phyloP scores from a whole-genome alignment of 2,797 vertebrate species.

The Pantherophis alleghaniensis region DNA sequence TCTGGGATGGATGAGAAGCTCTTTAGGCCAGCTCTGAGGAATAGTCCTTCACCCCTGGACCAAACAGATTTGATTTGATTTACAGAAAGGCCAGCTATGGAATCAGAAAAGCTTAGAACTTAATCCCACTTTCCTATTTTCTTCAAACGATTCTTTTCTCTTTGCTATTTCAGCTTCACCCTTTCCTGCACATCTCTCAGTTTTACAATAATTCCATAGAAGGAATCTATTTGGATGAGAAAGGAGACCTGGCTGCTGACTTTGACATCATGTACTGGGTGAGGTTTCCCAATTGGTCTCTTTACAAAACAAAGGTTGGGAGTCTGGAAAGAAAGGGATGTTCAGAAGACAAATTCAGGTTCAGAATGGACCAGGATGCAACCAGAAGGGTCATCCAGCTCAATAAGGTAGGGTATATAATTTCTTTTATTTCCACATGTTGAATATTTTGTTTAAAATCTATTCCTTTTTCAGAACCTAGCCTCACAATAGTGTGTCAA shows the following conservation, averaged over 20 bases:
- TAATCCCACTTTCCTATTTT: background rate
- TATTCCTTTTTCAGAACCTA: background rate
- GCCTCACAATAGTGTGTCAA: background rate
- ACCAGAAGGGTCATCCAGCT: background rate
- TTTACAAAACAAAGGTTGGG: background rate
- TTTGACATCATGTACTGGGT: too few species aligned
- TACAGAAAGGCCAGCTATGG: background rate
- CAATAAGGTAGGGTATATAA: background rate
- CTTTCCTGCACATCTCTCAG: too few species aligned
- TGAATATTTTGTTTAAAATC: background rate
- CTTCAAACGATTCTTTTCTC: too few species aligned
- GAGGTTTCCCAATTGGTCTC: too few species aligned
- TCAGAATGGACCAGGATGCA: background rate
- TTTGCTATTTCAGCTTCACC: too few species aligned
- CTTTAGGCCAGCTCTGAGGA: background rate
- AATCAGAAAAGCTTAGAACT: background rate
- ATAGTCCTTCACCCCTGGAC: background rate
- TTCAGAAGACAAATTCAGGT: background rate
- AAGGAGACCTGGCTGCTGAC: too few species aligned
- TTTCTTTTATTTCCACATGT: background rate
- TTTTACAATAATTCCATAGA: too few species aligned
- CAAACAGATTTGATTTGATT: background rate
- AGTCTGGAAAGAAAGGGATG: background rate
- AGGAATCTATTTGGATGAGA: too few species aligned
- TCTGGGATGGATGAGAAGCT: background rate